Evolutionary conservation across 2,888 invertebrate species (phyloP).

Genomic region (Pterostichus niger): DNA sequence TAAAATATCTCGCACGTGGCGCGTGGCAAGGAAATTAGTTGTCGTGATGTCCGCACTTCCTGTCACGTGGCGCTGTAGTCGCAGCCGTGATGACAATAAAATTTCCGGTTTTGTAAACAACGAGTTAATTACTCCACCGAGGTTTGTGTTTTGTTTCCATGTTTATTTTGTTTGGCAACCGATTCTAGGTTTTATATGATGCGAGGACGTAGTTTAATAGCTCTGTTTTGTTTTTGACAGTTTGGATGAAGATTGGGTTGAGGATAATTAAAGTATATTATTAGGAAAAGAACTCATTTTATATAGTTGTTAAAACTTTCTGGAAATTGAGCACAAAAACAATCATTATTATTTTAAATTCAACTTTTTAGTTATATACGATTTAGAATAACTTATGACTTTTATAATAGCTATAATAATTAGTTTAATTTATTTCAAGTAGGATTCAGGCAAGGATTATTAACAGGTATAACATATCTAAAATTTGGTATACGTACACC

Average conservation of each 20-base stretch:
- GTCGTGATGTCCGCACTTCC: slow-evolving; percentile 64
- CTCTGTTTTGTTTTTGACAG: slow-evolving; percentile 41
- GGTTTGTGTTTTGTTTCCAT: slow-evolving; percentile 40
- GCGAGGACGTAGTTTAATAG: neutral
- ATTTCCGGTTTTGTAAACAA: slow-evolving; percentile 73
- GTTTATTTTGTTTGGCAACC: slow-evolving; percentile 58
- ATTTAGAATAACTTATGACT: too few species aligned
- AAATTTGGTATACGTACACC: too few species aligned
- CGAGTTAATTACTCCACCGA: slow-evolving; percentile 59
- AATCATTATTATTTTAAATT: too few species aligned
- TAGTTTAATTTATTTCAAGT: too few species aligned
- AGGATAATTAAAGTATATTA: slow-evolving; percentile 23
- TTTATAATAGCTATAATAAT: too few species aligned
- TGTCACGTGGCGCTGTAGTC: slow-evolving; percentile 44
- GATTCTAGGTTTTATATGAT: neutral
- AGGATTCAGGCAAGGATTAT: too few species aligned
- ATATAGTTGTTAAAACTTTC: slow-evolving; percentile 7
- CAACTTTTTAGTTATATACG: too few species aligned
- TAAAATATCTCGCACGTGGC: slow-evolving; percentile 58
- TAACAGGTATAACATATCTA: too few species aligned
- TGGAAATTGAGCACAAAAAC: neutral
- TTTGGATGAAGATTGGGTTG: neutral
- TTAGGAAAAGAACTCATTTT: slow-evolving; percentile 9
- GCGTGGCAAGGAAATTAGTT: slow-evolving; percentile 60
- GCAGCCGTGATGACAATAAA: slow-evolving; percentile 70